Evolutionary conservation across 2,888 invertebrate species (phyloP), one percentile per base, ranked within the genome.

Genomic region (Leucophora obtusa): DNA sequence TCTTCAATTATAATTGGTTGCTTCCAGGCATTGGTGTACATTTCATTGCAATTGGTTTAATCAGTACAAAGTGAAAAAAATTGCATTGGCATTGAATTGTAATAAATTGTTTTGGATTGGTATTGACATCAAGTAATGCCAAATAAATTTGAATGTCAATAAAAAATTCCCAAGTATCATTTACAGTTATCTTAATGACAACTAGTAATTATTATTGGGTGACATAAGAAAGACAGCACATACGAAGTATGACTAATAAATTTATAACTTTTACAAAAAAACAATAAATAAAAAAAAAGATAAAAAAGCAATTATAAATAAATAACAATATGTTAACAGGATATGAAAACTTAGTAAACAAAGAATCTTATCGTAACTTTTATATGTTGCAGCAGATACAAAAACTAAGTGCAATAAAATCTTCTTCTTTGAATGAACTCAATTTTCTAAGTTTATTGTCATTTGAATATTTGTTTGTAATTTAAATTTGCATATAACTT

Each of bases 371-470:
- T 47, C n/a, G n/a, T n/a, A 28, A 56, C 24, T 28, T 21, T 28
- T 33, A 28, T 56, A 56, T 56, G 7, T n/a, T 47, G 43, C 43
- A 56, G 28, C 56, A 21, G 50, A 62, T 43, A 43, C 15, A 7
- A 21, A 14, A 24, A 3, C 9, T 35, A 17, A 58, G 35, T 58
- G 58, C 24, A 54, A 66, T 38, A 43, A 43, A 66, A 54, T 66
- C 66, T 66, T 53, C 43, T 54, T 62, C 58, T 79, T 63, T 47
- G 59, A 70, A 65, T 79, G 79, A 74, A 74, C 70, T 74, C 60
- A 74, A 54, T 62, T 62, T 59, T 62, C 38, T 21, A 54, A 53
- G 38, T n/a, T 15, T 47, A 51, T 62, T 72, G 72, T 68, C 62
- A 73, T 69, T 58, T 43, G 51, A 15, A 38, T 58, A 15, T 28